These are phyloP conservation scores for Plutella xylostella DNA, from an alignment of 2,888 invertebrate genomes.

Conservation along the genomic window DNA sequence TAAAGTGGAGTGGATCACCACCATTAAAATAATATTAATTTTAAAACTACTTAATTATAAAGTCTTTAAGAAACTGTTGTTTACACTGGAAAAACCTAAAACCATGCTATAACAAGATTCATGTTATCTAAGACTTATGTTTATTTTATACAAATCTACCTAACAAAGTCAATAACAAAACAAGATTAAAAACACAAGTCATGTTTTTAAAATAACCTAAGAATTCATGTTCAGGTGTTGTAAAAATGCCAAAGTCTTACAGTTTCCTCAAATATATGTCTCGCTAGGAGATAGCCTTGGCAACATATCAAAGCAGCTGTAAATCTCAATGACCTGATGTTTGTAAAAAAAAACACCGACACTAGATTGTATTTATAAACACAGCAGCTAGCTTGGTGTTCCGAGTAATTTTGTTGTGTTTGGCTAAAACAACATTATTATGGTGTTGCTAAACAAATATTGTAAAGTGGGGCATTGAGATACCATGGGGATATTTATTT, in stretches of 20 bases:
- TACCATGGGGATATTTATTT: too few relatives aligned
- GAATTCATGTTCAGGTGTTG: conserved; percentile 2
- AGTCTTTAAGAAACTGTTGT: background rate
- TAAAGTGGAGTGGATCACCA: too few relatives aligned
- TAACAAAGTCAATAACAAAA: too few relatives aligned
- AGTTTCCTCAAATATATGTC: conserved; percentile 3
- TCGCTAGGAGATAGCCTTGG: conserved; percentile 6
- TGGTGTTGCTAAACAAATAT: too few relatives aligned
- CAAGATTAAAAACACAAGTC: too few relatives aligned
- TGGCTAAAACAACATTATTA: too few relatives aligned
- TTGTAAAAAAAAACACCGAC: conserved; percentile 16
- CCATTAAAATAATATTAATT: background rate
- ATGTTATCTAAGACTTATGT: too few relatives aligned
- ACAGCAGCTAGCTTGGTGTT: too few relatives aligned
- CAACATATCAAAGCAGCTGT: conserved; percentile 11
- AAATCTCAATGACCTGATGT: conserved; percentile 25
- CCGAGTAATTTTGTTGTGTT: too few relatives aligned
- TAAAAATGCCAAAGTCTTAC: conserved; percentile 1
- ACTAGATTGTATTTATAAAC: conserved; percentile 15
- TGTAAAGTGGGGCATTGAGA: too few relatives aligned
- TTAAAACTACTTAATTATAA: background rate
- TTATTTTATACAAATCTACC: too few relatives aligned
- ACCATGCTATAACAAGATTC: too few relatives aligned
- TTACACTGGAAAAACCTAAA: background rate
- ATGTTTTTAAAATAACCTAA: background rate